phyloP scores from a whole-genome alignment of 2,888 invertebrate genomes.

The Dyspetes luteomarginatus region DNA sequence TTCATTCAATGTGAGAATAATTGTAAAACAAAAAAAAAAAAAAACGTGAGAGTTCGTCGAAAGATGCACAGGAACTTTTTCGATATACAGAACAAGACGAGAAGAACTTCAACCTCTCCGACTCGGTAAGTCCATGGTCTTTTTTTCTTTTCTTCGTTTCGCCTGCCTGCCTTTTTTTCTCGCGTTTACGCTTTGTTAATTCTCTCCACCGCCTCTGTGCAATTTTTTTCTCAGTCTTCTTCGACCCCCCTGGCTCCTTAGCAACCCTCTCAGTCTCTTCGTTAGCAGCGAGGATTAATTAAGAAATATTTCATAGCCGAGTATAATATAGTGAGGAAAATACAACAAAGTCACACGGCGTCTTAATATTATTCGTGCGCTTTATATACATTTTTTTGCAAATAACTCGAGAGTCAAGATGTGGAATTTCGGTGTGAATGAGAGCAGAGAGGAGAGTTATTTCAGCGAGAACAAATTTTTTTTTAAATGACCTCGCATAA shows the following conservation, averaged over 20 bases:
- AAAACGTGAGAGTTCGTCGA: background rate
- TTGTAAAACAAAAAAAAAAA: constrained; percentile 18
- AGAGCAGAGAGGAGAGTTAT: background rate
- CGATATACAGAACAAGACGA: background rate
- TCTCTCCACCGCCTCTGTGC: constrained; percentile 52
- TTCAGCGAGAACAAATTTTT: background rate
- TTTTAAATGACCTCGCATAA: background rate
- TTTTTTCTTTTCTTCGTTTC: constrained; percentile 33
- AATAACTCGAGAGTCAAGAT: constrained; percentile 31
- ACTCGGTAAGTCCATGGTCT: constrained; percentile 1
- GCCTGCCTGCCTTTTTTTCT: constrained; percentile 48
- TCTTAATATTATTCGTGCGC: constrained; percentile 55
- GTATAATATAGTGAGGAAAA: constrained; percentile 48
- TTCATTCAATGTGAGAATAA: constrained; percentile 25
- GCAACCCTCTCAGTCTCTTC: constrained; percentile 33
- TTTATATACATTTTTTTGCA: constrained; percentile 20
- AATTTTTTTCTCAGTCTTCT: constrained; percentile 42
- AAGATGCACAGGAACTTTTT: constrained; percentile 28
- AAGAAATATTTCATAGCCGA: constrained; percentile 61
- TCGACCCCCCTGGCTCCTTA: background rate
- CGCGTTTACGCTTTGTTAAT: constrained; percentile 63
- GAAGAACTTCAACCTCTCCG: background rate
- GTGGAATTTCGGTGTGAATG: background rate
- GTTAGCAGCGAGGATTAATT: constrained; percentile 60
- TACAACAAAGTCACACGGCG: constrained; percentile 57